These are phyloP conservation scores for Coregonus clupeaformis DNA, from an alignment of 2,113 vertebrate species.

Conservation along the genomic window DNA sequence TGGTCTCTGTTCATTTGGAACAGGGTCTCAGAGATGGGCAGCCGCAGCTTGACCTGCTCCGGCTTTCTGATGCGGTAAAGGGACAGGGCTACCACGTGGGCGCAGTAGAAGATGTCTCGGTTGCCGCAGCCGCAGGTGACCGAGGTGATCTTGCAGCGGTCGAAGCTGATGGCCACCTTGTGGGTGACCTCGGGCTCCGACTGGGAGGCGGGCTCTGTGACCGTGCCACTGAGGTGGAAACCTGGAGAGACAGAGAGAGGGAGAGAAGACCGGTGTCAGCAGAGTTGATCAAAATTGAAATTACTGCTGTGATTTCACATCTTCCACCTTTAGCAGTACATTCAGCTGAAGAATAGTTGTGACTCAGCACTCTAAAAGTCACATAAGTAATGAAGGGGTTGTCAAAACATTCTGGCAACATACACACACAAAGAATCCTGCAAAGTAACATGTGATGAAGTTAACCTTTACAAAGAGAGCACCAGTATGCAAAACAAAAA, in stretches of 20 bases:
- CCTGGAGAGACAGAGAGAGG: slow-evolving; percentile 62
- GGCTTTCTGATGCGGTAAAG: slow-evolving; percentile 97
- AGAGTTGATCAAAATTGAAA: background rate
- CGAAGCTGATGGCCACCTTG: slow-evolving; percentile 98
- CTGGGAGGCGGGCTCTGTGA: slow-evolving; percentile 84
- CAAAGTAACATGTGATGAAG: no score
- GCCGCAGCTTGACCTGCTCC: slow-evolving; percentile 95
- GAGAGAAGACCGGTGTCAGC: background rate
- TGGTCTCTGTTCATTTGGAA: slow-evolving; percentile 99
- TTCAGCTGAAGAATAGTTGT: no score
- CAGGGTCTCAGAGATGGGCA: slow-evolving; percentile 98
- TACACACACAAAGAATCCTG: no score
- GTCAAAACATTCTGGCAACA: no score
- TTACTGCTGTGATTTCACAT: background rate
- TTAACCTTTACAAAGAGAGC: no score
- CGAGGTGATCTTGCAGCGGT: slow-evolving; percentile 98
- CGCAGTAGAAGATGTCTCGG: slow-evolving; percentile 98
- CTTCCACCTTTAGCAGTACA: no score
- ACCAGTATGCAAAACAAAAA: no score
- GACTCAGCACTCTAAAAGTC: no score
- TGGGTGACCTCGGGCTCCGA: slow-evolving; percentile 92
- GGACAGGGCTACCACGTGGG: slow-evolving; percentile 96
- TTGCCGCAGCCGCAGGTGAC: slow-evolving; percentile 98
- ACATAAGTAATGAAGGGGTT: no score
- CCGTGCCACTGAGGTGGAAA: slow-evolving; percentile 96